Evolutionary conservation across 2,113 vertebrate genomes (phyloP).

Genomic region (Choloepus hoffmanni): DNA sequence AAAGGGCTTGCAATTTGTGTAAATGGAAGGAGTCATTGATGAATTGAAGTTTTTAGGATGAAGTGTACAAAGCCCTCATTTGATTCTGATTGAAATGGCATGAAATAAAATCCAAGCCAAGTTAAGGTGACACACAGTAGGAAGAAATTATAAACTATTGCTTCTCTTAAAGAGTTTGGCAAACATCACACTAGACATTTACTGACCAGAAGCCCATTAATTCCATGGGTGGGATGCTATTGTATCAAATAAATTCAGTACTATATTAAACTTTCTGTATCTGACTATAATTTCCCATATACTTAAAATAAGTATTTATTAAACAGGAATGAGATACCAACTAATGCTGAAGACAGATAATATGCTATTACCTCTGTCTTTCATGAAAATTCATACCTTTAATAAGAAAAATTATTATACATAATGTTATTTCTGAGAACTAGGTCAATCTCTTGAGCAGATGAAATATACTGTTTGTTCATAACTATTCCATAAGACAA

Average conservation of each 20-base stretch:
- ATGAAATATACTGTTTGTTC: not conserved
- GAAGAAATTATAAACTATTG: not conserved
- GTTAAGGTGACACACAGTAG: not conserved
- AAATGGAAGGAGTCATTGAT: not conserved
- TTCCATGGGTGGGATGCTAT: not conserved
- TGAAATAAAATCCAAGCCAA: conserved; percentile 21
- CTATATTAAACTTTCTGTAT: not conserved
- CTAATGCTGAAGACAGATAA: not conserved
- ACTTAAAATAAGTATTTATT: not conserved
- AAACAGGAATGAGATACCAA: not conserved
- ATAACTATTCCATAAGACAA: not conserved
- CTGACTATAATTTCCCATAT: not conserved
- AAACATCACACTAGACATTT: not conserved
- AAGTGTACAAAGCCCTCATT: not conserved
- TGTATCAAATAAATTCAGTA: not conserved
- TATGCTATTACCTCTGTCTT: not conserved
- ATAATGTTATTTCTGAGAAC: not conserved
- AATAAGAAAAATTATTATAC: conserved; percentile 49
- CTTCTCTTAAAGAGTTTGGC: not conserved
- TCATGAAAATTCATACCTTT: conserved; percentile 16
- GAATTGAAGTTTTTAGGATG: not conserved
- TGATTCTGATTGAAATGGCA: not conserved
- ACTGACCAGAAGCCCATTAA: not conserved
- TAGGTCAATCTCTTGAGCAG: not conserved
- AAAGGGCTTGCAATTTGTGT: not conserved